A percentile compares a stretch with the other conserved stretches of the same genome.
Evolutionary conservation across 2,888 invertebrate genomes (phyloP).

Genomic region (Drosophila eohydei): DNA sequence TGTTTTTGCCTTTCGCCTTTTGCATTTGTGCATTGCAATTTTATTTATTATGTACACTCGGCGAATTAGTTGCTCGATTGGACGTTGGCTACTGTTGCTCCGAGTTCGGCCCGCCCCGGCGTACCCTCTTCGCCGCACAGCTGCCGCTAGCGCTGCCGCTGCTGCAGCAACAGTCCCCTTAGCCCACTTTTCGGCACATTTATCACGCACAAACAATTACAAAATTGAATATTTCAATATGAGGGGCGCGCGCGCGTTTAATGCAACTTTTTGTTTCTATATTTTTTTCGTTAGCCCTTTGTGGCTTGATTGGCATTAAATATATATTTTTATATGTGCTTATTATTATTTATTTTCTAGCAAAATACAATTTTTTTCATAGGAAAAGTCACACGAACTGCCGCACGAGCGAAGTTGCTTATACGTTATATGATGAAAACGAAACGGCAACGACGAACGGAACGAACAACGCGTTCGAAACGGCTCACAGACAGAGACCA

Average conservation of each 20-base stretch:
- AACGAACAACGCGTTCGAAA: slow-evolving; percentile 52
- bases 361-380: slow-evolving; percentile 50
- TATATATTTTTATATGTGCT: slow-evolving; percentile 13
- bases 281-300: not conserved
- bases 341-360: slow-evolving; percentile 42
- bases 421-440: slow-evolving; percentile 81
- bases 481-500: slow-evolving; percentile 51
- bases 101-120: not conserved
- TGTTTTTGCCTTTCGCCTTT: slow-evolving; percentile 66
- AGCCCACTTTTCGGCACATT: slow-evolving; percentile 19
- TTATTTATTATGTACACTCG: slow-evolving; percentile 40
- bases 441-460: slow-evolving; percentile 60
- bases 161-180: slow-evolving; percentile 34
- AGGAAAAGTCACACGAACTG: slow-evolving; percentile 68
- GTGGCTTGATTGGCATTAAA: slow-evolving; percentile 2
- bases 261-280: slow-evolving; percentile 2
- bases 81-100: slow-evolving; percentile 24
- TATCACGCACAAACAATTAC: slow-evolving; percentile 54
- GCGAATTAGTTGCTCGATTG: slow-evolving; percentile 50
- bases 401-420: slow-evolving; percentile 73
- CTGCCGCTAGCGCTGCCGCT: not conserved
- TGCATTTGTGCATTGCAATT: slow-evolving; percentile 62
- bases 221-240: slow-evolving; percentile 22
- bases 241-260: slow-evolving; percentile 31
- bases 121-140: not conserved